phyloP scores from a whole-genome alignment of 1,140 invertebrate species.

The Drosophila cardini region DNA sequence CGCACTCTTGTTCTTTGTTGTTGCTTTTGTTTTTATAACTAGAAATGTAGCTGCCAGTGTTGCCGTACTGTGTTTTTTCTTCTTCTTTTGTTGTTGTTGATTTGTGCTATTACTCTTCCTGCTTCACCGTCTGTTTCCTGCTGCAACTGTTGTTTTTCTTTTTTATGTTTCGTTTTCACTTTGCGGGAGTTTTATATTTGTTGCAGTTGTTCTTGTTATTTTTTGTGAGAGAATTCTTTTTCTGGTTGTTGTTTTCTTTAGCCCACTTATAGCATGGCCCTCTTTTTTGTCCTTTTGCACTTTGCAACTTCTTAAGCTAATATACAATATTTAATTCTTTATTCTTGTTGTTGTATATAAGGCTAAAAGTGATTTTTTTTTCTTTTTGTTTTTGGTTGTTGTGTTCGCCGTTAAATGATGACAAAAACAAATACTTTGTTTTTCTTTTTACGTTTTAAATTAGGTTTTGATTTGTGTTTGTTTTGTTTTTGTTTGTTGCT shows the following conservation, averaged over 20 bases:
- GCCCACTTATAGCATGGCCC: conserved; percentile 21
- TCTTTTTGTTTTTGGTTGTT: conserved; percentile 53
- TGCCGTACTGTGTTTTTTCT: background rate
- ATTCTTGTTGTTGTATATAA: conserved; percentile 64
- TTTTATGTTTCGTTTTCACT: conserved; percentile 2
- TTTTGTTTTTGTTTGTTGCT: conserved; percentile 33
- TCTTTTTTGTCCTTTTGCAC: conserved; percentile 15
- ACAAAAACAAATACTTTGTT: conserved; percentile 62
- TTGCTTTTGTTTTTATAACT: conserved; percentile 4
- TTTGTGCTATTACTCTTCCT: background rate
- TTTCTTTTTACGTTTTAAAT: conserved; percentile 34
- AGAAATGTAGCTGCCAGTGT: background rate
- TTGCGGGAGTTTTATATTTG: background rate
- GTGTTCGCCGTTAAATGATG: conserved; percentile 30
- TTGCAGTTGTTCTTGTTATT: background rate
- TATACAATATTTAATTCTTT: conserved; percentile 26
- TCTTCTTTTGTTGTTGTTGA: background rate
- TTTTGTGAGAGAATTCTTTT: background rate
- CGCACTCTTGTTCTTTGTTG: background rate
- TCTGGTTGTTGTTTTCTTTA: conserved; percentile 7
- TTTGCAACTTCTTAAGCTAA: conserved; percentile 34
- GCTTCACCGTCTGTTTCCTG: background rate
- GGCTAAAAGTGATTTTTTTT: conserved; percentile 68
- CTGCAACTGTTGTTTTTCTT: background rate
- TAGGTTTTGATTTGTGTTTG: conserved; percentile 44